phyloP scores from a whole-genome alignment of 2,888 invertebrate species.

The Melanophora roralis region DNA sequence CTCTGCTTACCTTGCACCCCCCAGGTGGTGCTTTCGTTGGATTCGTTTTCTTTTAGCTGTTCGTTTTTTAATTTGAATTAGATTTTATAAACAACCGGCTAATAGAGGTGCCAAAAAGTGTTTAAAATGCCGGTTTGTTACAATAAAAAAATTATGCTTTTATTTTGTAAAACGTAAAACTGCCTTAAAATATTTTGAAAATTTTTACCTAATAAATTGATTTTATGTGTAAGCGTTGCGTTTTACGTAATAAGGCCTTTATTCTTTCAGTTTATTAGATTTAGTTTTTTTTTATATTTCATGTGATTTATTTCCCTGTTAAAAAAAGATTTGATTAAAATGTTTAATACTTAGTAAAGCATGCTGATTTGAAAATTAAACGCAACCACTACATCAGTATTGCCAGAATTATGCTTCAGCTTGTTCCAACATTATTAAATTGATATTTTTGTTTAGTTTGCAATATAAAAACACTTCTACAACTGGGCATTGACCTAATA shows the following conservation, averaged over 20 bases:
- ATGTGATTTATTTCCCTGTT: neutral
- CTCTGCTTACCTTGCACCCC: neutral
- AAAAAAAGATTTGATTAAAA: neutral
- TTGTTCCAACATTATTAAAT: too few relatives aligned
- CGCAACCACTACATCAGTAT: neutral
- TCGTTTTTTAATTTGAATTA: neutral
- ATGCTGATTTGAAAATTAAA: neutral
- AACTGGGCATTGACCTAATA: too few relatives aligned
- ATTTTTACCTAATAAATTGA: too few relatives aligned
- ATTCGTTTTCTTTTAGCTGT: neutral
- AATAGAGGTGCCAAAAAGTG: slow-evolving; percentile 35
- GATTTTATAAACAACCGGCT: slow-evolving; percentile 40
- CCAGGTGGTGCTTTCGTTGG: neutral
- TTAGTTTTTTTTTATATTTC: neutral
- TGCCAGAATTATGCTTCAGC: neutral
- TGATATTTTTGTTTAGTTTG: too few relatives aligned
- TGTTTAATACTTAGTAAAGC: neutral
- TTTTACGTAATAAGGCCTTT: too few relatives aligned
- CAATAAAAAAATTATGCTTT: neutral
- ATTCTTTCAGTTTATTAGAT: too few relatives aligned
- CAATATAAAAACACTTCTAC: too few relatives aligned
- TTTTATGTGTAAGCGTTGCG: too few relatives aligned
- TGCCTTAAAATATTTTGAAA: too few relatives aligned
- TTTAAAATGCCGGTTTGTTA: slow-evolving; percentile 17
- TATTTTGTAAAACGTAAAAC: too few relatives aligned